Conservation (phyloP, 2,888 invertebrate genomes). For the Tineola bisselliella region DNA sequence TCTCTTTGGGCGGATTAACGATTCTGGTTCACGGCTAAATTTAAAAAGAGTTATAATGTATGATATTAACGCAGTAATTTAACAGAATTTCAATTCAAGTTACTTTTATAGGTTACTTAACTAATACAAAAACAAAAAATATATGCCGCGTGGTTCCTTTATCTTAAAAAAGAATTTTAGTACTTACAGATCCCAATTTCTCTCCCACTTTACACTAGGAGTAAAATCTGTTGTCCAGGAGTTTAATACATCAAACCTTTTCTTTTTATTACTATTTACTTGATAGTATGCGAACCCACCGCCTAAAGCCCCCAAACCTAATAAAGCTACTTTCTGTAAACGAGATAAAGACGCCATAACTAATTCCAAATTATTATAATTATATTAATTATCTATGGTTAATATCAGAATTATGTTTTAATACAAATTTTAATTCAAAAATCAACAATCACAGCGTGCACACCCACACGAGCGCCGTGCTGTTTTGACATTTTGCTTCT, state of each 20-base stretch:
- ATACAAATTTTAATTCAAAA: neutral
- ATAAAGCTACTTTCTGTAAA: slow-evolving; percentile 64
- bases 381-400: neutral
- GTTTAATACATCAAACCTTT: slow-evolving; percentile 61
- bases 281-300: slow-evolving; percentile 73
- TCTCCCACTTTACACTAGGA: slow-evolving; percentile 80
- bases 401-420: neutral
- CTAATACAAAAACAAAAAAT: too few relatives aligned
- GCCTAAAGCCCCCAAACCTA: slow-evolving; percentile 73
- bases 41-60: slow-evolving; percentile 1
- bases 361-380: neutral
- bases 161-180: neutral
- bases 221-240: slow-evolving; percentile 77
- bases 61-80: neutral
- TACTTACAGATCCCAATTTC: slow-evolving; percentile 88
- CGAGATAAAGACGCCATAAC: slow-evolving; percentile 66
- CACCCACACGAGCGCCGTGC: neutral
- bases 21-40: slow-evolving; percentile 77
- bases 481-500: neutral
- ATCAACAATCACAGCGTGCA: neutral
- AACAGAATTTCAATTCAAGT: too few relatives aligned
- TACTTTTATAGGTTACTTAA: too few relatives aligned
- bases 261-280: slow-evolving; percentile 43
- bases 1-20: slow-evolving; percentile 71
- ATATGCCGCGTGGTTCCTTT: too few relatives aligned